Base-by-base conservation (phyloP, 2,888 invertebrate species). In the Microplitis manilae region DNA sequence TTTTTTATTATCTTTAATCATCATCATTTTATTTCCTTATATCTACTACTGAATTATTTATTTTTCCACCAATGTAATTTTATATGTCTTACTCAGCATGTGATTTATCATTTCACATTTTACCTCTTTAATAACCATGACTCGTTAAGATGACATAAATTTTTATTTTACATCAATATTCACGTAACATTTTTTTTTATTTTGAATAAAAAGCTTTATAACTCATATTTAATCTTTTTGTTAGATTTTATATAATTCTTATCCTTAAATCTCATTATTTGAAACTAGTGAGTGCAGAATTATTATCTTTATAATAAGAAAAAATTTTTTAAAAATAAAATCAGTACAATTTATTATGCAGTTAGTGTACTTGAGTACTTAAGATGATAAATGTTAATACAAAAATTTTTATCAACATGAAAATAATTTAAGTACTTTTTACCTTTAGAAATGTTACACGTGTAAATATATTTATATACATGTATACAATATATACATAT, bases 11-110 rank as follows among this genome's bases (percentile, higher is more conserved):
- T 39, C 20, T 8, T 67, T 13, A 38, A 67, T 67, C n/a, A 67
- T 67, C 13, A 20, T 64, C 13, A 17, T 64, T 64, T 30, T 62
- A 62, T 62, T 15, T 15, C 62, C 62, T 17, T 62, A 62, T 62
- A 59, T 62, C 15, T 38, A 30, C 67, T 30, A 30, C 9, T 39
- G 8, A 30, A 67, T 50, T 76, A 79, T 80, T 78, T 77, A 81
- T 81, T 76, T 77, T 62, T 77, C 78, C 75, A 73, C 75, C 64
- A 68, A 65, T 60, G 72, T 76, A 68, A 70, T 64, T 68, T 77
- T 78, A 50, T 61, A 73, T 76, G 71, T 74, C 64, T 77, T 30
- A 50, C 64, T 64, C 67, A 73, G n/a, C 50, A 50, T 9, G 50
- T 50, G 50, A 50, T 50, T 50, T 50, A 50, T 50, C 50, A 50